Conservation (phyloP, 2,797 vertebrate species). For the Dryobates pubescens region DNA sequence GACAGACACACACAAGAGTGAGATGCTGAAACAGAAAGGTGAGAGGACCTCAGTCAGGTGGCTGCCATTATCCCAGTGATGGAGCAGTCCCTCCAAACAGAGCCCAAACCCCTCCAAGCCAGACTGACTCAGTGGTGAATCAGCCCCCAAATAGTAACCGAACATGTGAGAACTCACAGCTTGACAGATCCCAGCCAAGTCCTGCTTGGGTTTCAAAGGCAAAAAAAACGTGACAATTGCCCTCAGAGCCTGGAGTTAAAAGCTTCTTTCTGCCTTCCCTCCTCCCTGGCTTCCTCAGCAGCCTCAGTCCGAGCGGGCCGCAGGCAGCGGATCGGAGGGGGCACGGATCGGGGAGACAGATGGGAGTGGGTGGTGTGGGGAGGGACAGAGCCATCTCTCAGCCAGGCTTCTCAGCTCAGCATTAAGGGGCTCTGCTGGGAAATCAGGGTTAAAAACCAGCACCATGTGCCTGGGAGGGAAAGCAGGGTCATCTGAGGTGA, state of each 20-base stretch:
- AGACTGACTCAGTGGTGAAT: conserved; percentile 18
- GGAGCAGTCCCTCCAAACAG: neutral
- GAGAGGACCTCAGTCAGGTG: neutral
- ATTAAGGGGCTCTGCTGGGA: neutral
- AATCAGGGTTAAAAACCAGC: neutral
- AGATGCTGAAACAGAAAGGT: neutral
- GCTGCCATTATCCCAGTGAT: neutral
- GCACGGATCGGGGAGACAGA: neutral
- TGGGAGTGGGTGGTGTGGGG: neutral
- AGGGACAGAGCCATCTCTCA: neutral
- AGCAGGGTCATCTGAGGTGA: neutral
- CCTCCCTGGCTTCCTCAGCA: neutral
- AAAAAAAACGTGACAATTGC: neutral
- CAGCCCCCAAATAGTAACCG: conserved; percentile 46
- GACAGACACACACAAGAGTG: neutral
- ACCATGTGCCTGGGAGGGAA: neutral
- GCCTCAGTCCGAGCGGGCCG: accelerated
- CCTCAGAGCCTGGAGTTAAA: neutral
- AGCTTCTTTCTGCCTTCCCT: neutral
- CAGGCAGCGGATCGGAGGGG: neutral
- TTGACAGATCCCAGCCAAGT: conserved; percentile 39
- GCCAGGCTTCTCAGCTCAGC: neutral
- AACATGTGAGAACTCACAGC: conserved; percentile 8
- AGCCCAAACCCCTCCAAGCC: neutral
- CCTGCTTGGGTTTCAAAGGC: neutral